Conservation (phyloP, 2,113 vertebrate species). For the Scolopax mira region DNA sequence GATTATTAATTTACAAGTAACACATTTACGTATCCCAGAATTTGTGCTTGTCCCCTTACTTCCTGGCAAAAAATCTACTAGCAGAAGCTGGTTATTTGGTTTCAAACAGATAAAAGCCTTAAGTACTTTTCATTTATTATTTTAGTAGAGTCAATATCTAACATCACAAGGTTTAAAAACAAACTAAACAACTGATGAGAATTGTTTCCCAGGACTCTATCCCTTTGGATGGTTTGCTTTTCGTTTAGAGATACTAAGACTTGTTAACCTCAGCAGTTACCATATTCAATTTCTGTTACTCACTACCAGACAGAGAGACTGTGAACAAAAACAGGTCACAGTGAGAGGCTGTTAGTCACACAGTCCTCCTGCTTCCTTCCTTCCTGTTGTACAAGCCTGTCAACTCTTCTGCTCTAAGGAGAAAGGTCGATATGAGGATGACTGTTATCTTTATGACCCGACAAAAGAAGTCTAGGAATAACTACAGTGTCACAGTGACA, state of each 20-base stretch:
- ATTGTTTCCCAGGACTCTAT: neutral
- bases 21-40: neutral
- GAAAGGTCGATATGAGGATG: fast-evolving
- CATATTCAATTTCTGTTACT: neutral
- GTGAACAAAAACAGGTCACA: neutral
- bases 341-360: neutral
- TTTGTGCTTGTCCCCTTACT: neutral
- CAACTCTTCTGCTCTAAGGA: neutral
- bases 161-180: neutral
- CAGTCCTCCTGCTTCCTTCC: neutral
- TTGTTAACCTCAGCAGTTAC: neutral
- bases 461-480: neutral
- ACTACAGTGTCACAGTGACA: neutral
- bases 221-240: neutral
- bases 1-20: neutral
- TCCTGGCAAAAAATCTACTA: neutral
- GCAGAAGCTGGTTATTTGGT: neutral
- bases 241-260: neutral
- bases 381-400: neutral
- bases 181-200: neutral
- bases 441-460: neutral
- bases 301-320: neutral
- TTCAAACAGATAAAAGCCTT: neutral
- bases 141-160: neutral
- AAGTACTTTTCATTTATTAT: neutral